A percentile compares a stretch with the other conserved stretches of the same genome.
These are phyloP conservation scores for Sebastes fasciatus DNA, from an alignment of 2,113 vertebrate species.

Conservation along the genomic window DNA sequence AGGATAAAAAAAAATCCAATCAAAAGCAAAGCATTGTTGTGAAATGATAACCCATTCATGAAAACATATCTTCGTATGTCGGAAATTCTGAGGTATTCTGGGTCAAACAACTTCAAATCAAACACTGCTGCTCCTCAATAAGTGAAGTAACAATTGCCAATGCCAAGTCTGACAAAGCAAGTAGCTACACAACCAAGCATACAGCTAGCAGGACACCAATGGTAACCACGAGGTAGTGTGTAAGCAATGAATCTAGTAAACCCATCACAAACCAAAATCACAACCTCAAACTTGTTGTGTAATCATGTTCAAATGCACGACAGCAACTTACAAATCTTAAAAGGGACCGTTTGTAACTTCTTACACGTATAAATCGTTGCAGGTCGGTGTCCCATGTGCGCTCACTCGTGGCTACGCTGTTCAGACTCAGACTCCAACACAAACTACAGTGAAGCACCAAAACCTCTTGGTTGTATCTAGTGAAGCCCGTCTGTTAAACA, in stretches of 20 bases:
- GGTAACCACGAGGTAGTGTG: neutral
- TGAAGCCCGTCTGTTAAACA: too few species aligned
- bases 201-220: too few species aligned
- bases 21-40: neutral
- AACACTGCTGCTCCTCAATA: neutral
- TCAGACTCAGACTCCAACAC: too few species aligned
- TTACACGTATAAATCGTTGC: too few species aligned
- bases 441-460: too few species aligned
- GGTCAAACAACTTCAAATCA: neutral
- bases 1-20: neutral
- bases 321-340: neutral
- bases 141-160: neutral
- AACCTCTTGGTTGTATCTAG: too few species aligned
- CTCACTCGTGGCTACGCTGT: too few species aligned
- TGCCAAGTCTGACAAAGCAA: neutral
- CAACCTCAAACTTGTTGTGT: neutral
- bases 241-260: neutral
- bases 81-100: neutral
- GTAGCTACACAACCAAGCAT: neutral
- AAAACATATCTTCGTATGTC: neutral
- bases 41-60: neutral
- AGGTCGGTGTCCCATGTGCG: too few species aligned
- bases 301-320: neutral
- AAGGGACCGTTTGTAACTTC: too few species aligned
- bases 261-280: neutral